Conservation (phyloP, 2,797 vertebrate genomes). For the Eospalax fontanierii region DNA sequence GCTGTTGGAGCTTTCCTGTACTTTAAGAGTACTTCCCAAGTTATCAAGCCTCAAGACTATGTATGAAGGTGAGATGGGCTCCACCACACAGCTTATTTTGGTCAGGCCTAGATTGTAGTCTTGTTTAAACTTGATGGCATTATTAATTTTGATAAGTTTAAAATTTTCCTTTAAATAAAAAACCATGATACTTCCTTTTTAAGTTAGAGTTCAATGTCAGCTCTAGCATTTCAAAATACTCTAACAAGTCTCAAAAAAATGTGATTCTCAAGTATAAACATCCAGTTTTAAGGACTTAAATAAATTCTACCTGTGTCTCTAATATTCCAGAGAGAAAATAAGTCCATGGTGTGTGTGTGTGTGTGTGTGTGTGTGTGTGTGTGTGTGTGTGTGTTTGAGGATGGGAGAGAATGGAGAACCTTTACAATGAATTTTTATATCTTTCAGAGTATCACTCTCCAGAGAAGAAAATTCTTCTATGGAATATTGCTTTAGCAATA, state of each 20-base stretch:
- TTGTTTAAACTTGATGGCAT: constrained; percentile 46
- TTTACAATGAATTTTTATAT: background rate
- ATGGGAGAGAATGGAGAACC: background rate
- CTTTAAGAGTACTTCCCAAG: constrained; percentile 55
- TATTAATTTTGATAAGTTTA: constrained; percentile 63
- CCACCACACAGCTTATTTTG: constrained; percentile 43
- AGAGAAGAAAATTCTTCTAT: constrained; percentile 29
- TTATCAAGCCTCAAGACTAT: constrained; percentile 64
- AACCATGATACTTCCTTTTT: constrained; percentile 36
- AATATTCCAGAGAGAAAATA: constrained; percentile 57
- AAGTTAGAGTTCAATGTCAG: constrained; percentile 63
- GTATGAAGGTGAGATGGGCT: background rate
- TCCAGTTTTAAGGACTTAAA: background rate
- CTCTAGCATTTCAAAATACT: constrained; percentile 59
- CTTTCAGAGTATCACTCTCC: background rate
- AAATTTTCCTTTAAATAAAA: constrained; percentile 63
- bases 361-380: background rate
- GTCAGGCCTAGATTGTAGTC: constrained; percentile 61
- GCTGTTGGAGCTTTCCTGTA: constrained; percentile 26
- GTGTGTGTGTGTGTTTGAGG: background rate
- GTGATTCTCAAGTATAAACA: constrained; percentile 56
- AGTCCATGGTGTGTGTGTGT: background rate
- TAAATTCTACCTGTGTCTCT: constrained; percentile 17
- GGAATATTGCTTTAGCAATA: background rate
- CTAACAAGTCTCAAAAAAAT: constrained; percentile 50